These are phyloP conservation scores for Drosophila bocki DNA, from an alignment of 1,140 invertebrate species.

Conservation along the genomic window DNA sequence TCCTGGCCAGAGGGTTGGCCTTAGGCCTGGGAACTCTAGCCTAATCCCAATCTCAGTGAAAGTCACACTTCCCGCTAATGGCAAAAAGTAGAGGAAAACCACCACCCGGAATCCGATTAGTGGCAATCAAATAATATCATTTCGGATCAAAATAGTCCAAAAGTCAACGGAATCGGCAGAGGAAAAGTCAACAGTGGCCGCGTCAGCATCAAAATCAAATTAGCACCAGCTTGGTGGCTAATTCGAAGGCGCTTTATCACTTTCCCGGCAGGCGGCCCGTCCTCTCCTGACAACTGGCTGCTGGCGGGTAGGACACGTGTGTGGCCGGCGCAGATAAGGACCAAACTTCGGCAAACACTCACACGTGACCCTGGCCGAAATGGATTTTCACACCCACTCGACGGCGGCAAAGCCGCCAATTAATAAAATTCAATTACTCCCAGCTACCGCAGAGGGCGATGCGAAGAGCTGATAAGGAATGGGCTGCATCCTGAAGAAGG, in stretches of 20 bases:
- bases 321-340: slow-evolving; percentile 55
- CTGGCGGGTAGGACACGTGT: slow-evolving; percentile 50
- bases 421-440: slow-evolving; percentile 71
- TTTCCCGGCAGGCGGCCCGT: slow-evolving; percentile 25
- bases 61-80: slow-evolving; percentile 21
- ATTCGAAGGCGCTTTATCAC: slow-evolving; percentile 68
- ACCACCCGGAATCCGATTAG: slow-evolving; percentile 66
- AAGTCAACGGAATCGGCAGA: background rate
- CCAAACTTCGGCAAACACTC: slow-evolving; percentile 49
- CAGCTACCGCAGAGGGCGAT: slow-evolving; percentile 36
- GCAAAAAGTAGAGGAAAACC: slow-evolving; percentile 7
- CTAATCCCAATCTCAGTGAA: slow-evolving; percentile 69
- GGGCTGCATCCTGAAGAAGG: background rate
- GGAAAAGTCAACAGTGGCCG: slow-evolving; percentile 25
- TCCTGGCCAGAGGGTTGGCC: slow-evolving; percentile 31
- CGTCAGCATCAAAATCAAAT: slow-evolving; percentile 72
- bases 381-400: slow-evolving; percentile 66
- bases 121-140: slow-evolving; percentile 72
- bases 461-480: slow-evolving; percentile 8
- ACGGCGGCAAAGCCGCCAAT: slow-evolving; percentile 39
- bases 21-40: slow-evolving; percentile 60
- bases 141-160: slow-evolving; percentile 23
- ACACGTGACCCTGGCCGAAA: slow-evolving; percentile 55
- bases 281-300: background rate
- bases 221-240: slow-evolving; percentile 78